A percentile compares a stretch with the other conserved stretches of the same genome.
Conservation (phyloP, 2,888 invertebrate genomes). For the Hesperia comma region DNA sequence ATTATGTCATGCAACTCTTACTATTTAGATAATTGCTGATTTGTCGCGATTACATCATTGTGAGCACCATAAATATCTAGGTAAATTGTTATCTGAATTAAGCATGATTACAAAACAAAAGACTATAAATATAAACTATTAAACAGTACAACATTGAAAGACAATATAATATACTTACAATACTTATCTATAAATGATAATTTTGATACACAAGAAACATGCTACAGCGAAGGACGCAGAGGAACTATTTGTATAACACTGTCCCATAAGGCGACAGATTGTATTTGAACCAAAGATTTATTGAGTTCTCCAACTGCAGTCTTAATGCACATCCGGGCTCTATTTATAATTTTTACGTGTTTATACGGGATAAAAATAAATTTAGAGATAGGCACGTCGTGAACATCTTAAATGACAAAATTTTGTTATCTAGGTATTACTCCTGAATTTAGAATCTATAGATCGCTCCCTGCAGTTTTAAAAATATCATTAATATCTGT, state of each 20-base stretch:
- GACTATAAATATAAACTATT: no score
- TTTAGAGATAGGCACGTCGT: not conserved
- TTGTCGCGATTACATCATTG: slow-evolving; percentile 13
- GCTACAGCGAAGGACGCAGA: not conserved
- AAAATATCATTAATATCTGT: not conserved
- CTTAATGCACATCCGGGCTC: slow-evolving; percentile 47
- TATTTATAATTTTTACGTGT: slow-evolving; percentile 43
- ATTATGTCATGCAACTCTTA: slow-evolving; percentile 44
- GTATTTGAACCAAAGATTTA: slow-evolving; percentile 33
- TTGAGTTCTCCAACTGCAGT: slow-evolving; percentile 10
- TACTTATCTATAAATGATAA: no score
- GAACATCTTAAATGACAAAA: not conserved
- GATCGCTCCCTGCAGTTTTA: not conserved
- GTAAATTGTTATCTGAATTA: slow-evolving; percentile 41
- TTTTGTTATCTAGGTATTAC: not conserved
- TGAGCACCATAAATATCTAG: not conserved
- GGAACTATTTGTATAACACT: not conserved
- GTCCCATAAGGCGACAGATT: slow-evolving; percentile 17
- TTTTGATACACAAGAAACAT: no score
- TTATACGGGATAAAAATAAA: not conserved
- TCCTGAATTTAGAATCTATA: no score
- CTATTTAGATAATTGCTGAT: slow-evolving; percentile 16
- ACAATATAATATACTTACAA: no score
- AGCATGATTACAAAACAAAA: slow-evolving; percentile 47
- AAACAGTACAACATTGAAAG: no score